A percentile compares a stretch with the other conserved stretches of the same genome.
phyloP scores from a whole-genome alignment of 2,888 invertebrate species.

The Sarcophaga subvicina region DNA sequence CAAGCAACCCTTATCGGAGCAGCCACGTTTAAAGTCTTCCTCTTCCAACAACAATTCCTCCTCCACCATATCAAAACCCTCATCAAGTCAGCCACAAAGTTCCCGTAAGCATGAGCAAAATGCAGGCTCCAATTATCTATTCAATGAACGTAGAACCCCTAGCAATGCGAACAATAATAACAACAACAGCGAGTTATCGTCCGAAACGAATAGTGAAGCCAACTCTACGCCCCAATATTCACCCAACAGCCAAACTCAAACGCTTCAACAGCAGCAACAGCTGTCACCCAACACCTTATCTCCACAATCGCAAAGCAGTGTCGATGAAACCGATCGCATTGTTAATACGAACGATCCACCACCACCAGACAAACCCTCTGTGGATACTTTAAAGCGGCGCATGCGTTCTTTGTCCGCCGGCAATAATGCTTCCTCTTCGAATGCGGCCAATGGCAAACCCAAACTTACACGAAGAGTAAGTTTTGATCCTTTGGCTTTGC shows the following conservation, averaged over 20 bases:
- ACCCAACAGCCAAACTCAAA: conserved; percentile 44
- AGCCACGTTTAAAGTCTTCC: conserved; percentile 88
- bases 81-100: conserved; percentile 54
- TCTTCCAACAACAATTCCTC: conserved; percentile 69
- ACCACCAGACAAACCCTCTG: conserved; percentile 73
- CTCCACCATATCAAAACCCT: conserved; percentile 51
- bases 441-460: conserved; percentile 84
- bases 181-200: conserved; percentile 16
- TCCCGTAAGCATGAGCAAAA: conserved; percentile 68
- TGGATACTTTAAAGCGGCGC: conserved; percentile 84
- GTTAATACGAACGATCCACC: conserved; percentile 64
- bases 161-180: not conserved
- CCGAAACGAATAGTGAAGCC: conserved; percentile 55
- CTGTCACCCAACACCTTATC: conserved; percentile 65
- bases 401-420: conserved; percentile 82
- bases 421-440: conserved; percentile 29
- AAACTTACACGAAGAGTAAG: conserved; percentile 93
- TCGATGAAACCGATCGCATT: conserved; percentile 78
- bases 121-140: conserved; percentile 43
- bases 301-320: conserved; percentile 69
- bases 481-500: conserved; percentile 97
- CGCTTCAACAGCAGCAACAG: conserved; percentile 57
- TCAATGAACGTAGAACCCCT: conserved; percentile 36
- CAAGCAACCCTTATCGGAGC: conserved; percentile 91
- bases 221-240: conserved; percentile 64